Evolutionary conservation across 2,888 invertebrate species (phyloP).

Genomic region (Ernsta delagoae): DNA sequence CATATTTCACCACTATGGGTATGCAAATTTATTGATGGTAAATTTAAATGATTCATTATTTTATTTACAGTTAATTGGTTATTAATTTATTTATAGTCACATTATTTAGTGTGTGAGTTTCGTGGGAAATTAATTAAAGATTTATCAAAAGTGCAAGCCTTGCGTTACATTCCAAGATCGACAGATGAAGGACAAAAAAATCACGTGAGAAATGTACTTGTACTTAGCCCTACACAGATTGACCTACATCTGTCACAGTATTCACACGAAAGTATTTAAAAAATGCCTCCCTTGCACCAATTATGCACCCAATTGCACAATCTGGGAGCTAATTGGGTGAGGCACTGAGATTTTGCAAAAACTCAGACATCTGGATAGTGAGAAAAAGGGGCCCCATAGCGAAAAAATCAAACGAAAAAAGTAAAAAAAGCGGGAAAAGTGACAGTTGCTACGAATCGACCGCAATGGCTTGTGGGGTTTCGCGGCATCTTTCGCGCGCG

Average conservation of each 20-base stretch:
- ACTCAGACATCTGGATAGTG: conserved; percentile 56
- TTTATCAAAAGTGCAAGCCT: neutral
- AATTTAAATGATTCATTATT: no score
- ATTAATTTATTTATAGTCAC: no score
- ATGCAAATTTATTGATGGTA: no score
- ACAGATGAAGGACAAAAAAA: conserved; percentile 30
- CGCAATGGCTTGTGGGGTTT: conserved; percentile 56
- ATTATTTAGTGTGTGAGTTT: no score
- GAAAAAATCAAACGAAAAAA: conserved; percentile 45
- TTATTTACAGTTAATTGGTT: no score
- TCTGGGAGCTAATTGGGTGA: conserved; percentile 51
- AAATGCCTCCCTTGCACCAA: conserved; percentile 52
- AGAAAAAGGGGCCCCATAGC: conserved; percentile 46
- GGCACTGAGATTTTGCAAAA: conserved; percentile 68
- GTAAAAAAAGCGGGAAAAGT: conserved; percentile 62
- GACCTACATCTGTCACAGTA: conserved; percentile 62
- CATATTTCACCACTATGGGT: no score
- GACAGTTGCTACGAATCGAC: conserved; percentile 72
- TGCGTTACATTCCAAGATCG: neutral
- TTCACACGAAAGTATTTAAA: conserved; percentile 64
- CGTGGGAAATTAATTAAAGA: conserved; percentile 12
- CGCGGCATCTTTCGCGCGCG: conserved; percentile 57
- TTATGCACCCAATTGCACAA: conserved; percentile 61
- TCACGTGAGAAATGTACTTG: conserved; percentile 21
- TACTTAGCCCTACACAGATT: conserved; percentile 31